phyloP scores from a whole-genome alignment of 2,888 invertebrate genomes.

The Ceramica pisi region DNA sequence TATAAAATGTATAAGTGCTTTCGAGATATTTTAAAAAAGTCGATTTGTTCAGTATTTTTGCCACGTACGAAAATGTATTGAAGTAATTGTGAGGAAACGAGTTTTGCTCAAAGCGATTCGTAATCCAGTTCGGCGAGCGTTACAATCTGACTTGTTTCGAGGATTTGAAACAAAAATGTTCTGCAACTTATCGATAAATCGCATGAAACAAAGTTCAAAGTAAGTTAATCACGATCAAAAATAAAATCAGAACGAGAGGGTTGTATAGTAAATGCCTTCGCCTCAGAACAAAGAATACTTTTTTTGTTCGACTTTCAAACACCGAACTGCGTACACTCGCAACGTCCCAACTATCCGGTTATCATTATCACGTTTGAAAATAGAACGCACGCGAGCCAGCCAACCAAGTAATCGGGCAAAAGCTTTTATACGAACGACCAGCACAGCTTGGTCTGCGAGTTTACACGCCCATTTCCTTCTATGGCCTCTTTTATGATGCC shows the following conservation, averaged over 20 bases:
- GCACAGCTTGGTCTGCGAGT: slow-evolving; percentile 76
- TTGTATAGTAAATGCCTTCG: slow-evolving; percentile 39
- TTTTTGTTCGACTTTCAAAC: slow-evolving; percentile 67
- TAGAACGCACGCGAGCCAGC: slow-evolving; percentile 89
- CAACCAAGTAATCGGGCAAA: slow-evolving; percentile 89
- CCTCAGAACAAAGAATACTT: slow-evolving; percentile 59
- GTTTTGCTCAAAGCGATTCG: slow-evolving; percentile 28
- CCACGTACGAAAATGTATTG: slow-evolving; percentile 19
- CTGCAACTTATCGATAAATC: slow-evolving; percentile 27
- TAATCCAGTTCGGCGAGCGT: slow-evolving; percentile 29
- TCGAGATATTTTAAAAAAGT: slow-evolving; percentile 4
- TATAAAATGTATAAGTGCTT: slow-evolving; percentile 7
- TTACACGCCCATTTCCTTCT: slow-evolving; percentile 83
- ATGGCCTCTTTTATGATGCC: slow-evolving; percentile 82
- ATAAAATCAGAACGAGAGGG: slow-evolving; percentile 33
- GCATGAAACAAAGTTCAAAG: slow-evolving; percentile 18
- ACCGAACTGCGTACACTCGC: slow-evolving; percentile 65
- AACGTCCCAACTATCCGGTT: slow-evolving; percentile 82
- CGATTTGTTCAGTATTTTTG: background rate
- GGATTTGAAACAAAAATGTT: slow-evolving; percentile 9
- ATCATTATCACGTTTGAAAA: slow-evolving; percentile 90
- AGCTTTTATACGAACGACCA: slow-evolving; percentile 85
- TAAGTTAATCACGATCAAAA: slow-evolving; percentile 34
- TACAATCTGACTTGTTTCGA: slow-evolving; percentile 6
- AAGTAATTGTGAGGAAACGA: slow-evolving; percentile 28